These are phyloP conservation scores for Drepanosiphum platanoidis DNA, from an alignment of 2,888 invertebrate species.

Conservation along the genomic window DNA sequence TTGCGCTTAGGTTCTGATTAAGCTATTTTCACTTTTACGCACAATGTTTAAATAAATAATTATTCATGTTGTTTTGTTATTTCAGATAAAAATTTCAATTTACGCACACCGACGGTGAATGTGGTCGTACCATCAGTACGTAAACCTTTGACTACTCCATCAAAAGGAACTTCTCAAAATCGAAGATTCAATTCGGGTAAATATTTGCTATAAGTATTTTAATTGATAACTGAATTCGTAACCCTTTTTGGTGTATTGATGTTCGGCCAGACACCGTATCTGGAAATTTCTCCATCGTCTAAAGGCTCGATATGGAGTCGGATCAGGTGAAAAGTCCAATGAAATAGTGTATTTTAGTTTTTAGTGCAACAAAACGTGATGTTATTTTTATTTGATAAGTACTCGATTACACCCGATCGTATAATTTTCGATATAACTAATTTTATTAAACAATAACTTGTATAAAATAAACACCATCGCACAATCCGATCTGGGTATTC, in stretches of 20 bases:
- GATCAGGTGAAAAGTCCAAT: background rate
- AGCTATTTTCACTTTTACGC: background rate
- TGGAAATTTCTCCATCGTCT: background rate
- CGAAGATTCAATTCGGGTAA: conserved; percentile 47
- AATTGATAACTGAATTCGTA: background rate
- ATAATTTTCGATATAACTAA: too few relatives aligned
- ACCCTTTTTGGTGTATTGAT: background rate
- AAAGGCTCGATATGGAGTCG: background rate
- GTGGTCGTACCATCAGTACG: conserved; percentile 23
- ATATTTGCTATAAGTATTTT: background rate
- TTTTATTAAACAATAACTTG: too few relatives aligned
- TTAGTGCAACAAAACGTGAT: background rate
- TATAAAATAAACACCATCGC: too few relatives aligned
- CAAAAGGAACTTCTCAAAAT: conserved; percentile 40
- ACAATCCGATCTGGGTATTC: too few relatives aligned
- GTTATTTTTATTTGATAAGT: too few relatives aligned
- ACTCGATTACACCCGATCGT: too few relatives aligned
- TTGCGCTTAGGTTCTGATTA: conserved; percentile 18
- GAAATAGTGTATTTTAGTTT: background rate
- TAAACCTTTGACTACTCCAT: conserved; percentile 6
- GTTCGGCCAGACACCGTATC: background rate
- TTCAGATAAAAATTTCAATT: conserved; percentile 49
- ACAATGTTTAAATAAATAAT: background rate
- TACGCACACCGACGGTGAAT: conserved; percentile 20
- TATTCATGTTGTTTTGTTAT: background rate